Evolutionary conservation across 2,797 vertebrate genomes (phyloP), one percentile per base, ranked within the genome.

Genomic region (Anguilla megastoma): DNA sequence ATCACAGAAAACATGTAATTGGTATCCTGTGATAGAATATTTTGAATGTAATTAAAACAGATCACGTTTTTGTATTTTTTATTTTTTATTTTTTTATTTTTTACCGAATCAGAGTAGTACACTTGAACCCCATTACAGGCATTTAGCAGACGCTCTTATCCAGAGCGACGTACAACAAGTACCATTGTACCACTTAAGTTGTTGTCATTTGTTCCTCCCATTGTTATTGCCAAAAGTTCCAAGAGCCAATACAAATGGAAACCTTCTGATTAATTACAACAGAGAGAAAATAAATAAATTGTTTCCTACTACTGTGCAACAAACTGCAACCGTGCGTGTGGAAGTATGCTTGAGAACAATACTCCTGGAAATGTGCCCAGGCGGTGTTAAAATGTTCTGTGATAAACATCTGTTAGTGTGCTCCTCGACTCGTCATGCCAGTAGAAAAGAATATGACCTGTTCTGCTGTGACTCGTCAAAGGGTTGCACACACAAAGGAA

Each of bases 361-460:
- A 41, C 36, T 27, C 36, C 58, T 60, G 86, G 74, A 45, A 82
- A 82, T 36, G 54, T 58, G 52, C 86, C 86, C 33, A 87, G 52
- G 18, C 9, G 27, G 33, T 0, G 33, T 56, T 3, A 12, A 30
- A 14, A 56, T 56, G 33, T 69, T 10, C 3, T n/a, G 48, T 27
- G 12, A 33, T 30, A 87, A 52, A 56, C 58, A 66, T 79, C 79
- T 58, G 0, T 58, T 30, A 33, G 36, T 45, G 27, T 27, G 21
- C 63, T 83, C 76, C 56, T 24, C 27, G 52, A 30, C 33, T 63
- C 10, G 27, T 45, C 41, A 87, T 87, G 76, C 56, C 79, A 83
- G 36, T 24, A 63, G n/a, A 45, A 45, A 14, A 66, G 36, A 82
- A 30, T 21, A 36, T 24, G 16, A 36, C 56, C 56, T 48, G 56